Percentiles rank a stretch among this genome's conserved stretches.
These are phyloP conservation scores for Brachionichthys hirsutus DNA, from an alignment of 2,113 vertebrate genomes.

Conservation along the genomic window DNA sequence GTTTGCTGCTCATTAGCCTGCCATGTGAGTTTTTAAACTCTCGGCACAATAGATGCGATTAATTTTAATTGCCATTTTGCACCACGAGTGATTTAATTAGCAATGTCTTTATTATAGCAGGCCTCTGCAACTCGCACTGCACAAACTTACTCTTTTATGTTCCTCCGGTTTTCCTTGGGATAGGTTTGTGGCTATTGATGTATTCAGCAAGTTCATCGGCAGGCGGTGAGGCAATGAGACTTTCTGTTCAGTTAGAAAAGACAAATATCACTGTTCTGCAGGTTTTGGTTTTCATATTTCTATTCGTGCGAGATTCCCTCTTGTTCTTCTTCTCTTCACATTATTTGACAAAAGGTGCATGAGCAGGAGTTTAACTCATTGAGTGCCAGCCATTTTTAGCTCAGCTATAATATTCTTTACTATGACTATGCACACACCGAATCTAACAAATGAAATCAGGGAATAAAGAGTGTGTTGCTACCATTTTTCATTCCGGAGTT, in stretches of 20 bases:
- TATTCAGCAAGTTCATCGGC: constrained; percentile 30
- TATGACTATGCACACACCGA: too few relatives aligned
- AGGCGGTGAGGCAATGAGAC: constrained; percentile 19
- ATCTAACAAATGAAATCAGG: too few relatives aligned
- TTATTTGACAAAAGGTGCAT: neutral
- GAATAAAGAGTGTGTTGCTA: too few relatives aligned
- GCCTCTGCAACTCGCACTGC: constrained; percentile 16
- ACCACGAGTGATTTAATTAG: constrained; percentile 60
- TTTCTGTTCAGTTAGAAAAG: constrained; percentile 25
- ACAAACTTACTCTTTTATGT: constrained; percentile 50
- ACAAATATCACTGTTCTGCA: constrained; percentile 15
- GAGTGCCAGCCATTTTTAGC: too few relatives aligned
- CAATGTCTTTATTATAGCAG: constrained; percentile 37
- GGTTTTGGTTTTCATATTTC: neutral
- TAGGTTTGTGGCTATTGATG: constrained; percentile 38
- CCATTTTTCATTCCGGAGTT: too few relatives aligned
- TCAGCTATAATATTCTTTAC: too few relatives aligned
- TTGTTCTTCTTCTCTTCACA: too few relatives aligned
- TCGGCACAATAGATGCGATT: constrained; percentile 50
- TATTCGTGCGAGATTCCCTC: too few relatives aligned
- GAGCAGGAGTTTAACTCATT: too few relatives aligned
- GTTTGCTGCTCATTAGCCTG: constrained; percentile 52
- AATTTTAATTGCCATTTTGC: constrained; percentile 56
- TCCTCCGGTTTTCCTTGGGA: constrained; percentile 31
- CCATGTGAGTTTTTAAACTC: constrained; percentile 33